phyloP scores from a whole-genome alignment of 2,888 invertebrate species.

The Chrysolina oricalcia region DNA sequence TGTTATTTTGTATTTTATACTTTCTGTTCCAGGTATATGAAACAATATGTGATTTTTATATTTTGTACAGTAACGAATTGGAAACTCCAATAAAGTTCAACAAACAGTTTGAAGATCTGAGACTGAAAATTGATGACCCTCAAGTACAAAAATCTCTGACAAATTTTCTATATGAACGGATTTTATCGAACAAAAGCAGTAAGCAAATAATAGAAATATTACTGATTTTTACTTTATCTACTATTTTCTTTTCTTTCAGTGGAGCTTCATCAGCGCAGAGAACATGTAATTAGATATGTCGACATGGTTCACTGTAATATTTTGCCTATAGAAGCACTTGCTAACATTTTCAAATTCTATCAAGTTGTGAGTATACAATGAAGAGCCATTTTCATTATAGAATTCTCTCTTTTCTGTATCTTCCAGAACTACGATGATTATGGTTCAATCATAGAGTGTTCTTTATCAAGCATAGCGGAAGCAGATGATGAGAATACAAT shows the following conservation, averaged over 20 bases:
- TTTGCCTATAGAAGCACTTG: constrained; percentile 31
- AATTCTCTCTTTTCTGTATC: neutral
- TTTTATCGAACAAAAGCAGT: constrained; percentile 36
- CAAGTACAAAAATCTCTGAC: constrained; percentile 28
- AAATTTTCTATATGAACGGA: constrained; percentile 32
- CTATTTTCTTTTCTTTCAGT: constrained; percentile 34
- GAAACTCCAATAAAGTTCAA: constrained; percentile 32
- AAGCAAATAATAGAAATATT: neutral
- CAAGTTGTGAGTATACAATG: constrained; percentile 35
- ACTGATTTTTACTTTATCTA: neutral
- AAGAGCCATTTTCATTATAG: neutral
- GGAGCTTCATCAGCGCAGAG: constrained; percentile 25
- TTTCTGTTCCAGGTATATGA: constrained; percentile 33
- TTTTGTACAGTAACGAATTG: constrained; percentile 36
- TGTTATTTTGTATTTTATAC: no score
- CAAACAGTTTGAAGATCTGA: constrained; percentile 35
- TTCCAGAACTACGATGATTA: constrained; percentile 44
- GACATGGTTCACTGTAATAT: constrained; percentile 32
- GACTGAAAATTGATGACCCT: constrained; percentile 31
- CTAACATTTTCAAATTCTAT: constrained; percentile 41
- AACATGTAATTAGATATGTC: constrained; percentile 36
- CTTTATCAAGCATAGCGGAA: constrained; percentile 26
- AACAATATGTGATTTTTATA: constrained; percentile 33
- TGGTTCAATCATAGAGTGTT: constrained; percentile 36
- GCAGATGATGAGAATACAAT: constrained; percentile 36